These are phyloP conservation scores for Orchestes rusci DNA, from an alignment of 2,888 invertebrate genomes.

Conservation along the genomic window DNA sequence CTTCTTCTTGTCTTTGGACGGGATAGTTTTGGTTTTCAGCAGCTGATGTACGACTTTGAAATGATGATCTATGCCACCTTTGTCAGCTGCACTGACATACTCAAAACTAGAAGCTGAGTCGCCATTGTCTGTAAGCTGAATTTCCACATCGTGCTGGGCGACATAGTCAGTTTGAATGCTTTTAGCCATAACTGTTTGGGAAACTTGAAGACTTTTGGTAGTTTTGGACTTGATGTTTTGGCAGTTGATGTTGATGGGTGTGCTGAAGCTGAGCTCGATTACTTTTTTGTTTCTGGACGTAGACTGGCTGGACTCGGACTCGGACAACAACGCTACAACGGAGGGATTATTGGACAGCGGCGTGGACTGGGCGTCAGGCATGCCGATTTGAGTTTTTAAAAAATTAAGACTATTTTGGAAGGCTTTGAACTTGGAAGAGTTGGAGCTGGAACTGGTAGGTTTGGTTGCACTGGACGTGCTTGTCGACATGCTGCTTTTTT, in stretches of 20 bases:
- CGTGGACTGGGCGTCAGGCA: conserved; percentile 51
- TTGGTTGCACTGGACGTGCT: neutral
- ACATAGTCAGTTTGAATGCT: conserved; percentile 29
- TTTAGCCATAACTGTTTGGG: too few species aligned
- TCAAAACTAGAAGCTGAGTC: conserved; percentile 23
- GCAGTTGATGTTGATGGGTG: conserved; percentile 35
- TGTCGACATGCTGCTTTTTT: conserved; percentile 1
- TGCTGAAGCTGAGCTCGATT: conserved; percentile 32
- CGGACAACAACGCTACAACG: too few species aligned
- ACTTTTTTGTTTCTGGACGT: conserved; percentile 26
- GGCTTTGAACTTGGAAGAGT: conserved; percentile 18
- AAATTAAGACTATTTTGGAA: conserved; percentile 26
- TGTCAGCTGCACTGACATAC: conserved; percentile 34
- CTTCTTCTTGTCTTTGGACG: conserved; percentile 53
- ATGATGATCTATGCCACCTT: conserved; percentile 57
- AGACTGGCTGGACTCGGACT: too few species aligned
- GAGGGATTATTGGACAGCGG: too few species aligned
- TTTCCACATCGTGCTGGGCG: too few species aligned
- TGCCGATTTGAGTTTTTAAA: conserved; percentile 38
- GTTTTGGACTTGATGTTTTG: too few species aligned
- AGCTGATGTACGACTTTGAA: conserved; percentile 54
- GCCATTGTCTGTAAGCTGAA: too few species aligned
- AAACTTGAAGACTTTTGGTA: too few species aligned
- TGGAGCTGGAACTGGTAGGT: conserved; percentile 4
- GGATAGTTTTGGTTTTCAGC: conserved; percentile 53